Base-by-base conservation (phyloP, 2,797 vertebrate species). In the Thamnophis elegans region DNA sequence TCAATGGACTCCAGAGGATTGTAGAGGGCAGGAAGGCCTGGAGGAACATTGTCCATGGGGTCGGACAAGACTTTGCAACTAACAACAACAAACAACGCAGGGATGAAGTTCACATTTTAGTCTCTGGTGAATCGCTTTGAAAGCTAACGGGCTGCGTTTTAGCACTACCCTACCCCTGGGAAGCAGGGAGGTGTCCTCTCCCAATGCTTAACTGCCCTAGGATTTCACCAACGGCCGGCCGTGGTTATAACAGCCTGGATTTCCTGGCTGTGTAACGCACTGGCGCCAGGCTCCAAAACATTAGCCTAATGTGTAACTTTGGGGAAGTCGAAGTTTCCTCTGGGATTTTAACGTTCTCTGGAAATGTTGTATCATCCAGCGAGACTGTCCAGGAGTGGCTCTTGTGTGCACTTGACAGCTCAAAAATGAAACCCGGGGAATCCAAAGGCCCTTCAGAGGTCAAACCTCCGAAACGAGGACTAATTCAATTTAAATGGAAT, bases 281-380 rank as follows among this genome's bases (percentile, higher is more conserved):
- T 96, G 93, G 89, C 90, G 97, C 97, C 98, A 98, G 97, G 96
- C 95, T 97, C 97, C 96, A 96, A 97, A 97, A 95, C 97, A 97
- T 96, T 96, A 95, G 96, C 96, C 96, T 96, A 94, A 65, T 59
- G 96, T 97, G 97, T 97, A 97, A 97, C 97, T 97, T 97, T 97
- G 97, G 97, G 97, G 97, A 98, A 97, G 97, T 97, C 95, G 47
- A 94, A 95, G 36, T 97, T 98, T 98, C 97, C 97, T 97, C 96
- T 97, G 94, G 96, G 96, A n/a, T 1, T 2, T 90, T 60, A 89
- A 89, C 20, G 1, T 88, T 91, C 94, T 95, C 94, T 97, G 97
- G 96, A 96, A 97, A 96, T 95, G 95, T 97, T 93, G 7, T 51
- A 32, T 88, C 86, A 91, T 89, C 90, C 11, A 88, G 36, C 32